Base-by-base conservation (phyloP, 2,888 invertebrate species). In the Pristionchus maxplancki region DNA sequence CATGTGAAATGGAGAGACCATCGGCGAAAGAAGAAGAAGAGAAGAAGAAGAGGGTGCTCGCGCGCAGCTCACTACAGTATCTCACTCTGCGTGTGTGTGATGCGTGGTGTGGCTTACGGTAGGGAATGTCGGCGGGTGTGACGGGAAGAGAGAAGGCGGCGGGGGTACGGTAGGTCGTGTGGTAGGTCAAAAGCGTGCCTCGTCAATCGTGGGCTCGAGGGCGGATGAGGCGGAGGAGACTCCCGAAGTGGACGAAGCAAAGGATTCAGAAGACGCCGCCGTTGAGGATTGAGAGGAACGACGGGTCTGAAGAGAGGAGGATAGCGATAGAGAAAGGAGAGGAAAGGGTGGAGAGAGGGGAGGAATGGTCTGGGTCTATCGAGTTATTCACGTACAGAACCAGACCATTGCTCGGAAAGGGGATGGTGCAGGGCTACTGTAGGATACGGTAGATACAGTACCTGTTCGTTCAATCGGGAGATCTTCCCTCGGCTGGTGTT, bases 201-300 rank as follows among this genome's bases (percentile, higher is more conserved):
- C 88, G 62, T 90, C 90, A 78, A 90, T 89, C 5, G 62, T 89
- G 37, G 88, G 85, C 58, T 90, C 89, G 83, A 89, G 87, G 44
- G 89, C 82, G 64, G 89, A 89, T 0, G 93, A 91, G 8, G 92
- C 90, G 24, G 93, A 91, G 28, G 93, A 93, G 28, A 94, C 93
- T 50, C 94, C 94, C 3, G 94, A 94, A 0, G 94, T 93, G 20
- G 94, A 94, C 44, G 94, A 94, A 13, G 93, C 93, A 78, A 94
- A 94, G 1, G 93, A 93, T 44, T 94, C 94, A 17, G 91, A 90
- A 2, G 92, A 93, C 17, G 91, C 92, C 8, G 91, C 91, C 13
- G 93, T 94, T 6, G 91, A 90, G 44, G 89, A 82, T 64, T 94
- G 94, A 64, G 93, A 93, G 6, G 86, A 87, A 15, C 86, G 86